phyloP scores from a whole-genome alignment of 2,888 invertebrate species.

The Phalera bucephala region DNA sequence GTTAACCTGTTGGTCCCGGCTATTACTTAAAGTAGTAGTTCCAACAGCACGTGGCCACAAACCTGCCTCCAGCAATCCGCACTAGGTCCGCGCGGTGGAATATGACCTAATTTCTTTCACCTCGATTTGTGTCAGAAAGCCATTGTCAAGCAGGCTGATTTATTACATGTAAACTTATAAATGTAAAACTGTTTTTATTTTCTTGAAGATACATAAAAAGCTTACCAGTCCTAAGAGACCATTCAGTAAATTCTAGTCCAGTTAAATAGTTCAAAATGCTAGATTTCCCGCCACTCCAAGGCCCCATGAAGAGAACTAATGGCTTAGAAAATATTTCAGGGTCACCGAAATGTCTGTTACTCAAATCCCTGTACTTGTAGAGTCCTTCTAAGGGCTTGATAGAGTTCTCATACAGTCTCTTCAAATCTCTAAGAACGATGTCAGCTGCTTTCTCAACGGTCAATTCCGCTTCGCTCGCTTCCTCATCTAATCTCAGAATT shows the following conservation, averaged over 20 bases:
- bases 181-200: no score
- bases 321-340: slow-evolving; percentile 98
- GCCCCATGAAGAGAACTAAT: slow-evolving; percentile 95
- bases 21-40: no score
- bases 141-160: no score
- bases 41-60: no score
- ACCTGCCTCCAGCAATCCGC: no score
- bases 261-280: slow-evolving; percentile 96
- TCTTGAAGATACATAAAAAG: no score
- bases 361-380: slow-evolving; percentile 95
- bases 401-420: slow-evolving; percentile 92
- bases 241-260: slow-evolving; percentile 92
- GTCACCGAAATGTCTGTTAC: slow-evolving; percentile 95
- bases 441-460: slow-evolving; percentile 89
- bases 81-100: no score
- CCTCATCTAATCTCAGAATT: slow-evolving; percentile 90
- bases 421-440: slow-evolving; percentile 91
- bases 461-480: slow-evolving; percentile 87
- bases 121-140: no score
- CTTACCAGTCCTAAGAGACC: slow-evolving; percentile 93
- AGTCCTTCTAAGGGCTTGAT: slow-evolving; percentile 95
- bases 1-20: no score
- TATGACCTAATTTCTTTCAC: no score
- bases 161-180: no score
- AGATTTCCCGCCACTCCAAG: slow-evolving; percentile 98